phyloP scores from a whole-genome alignment of 2,888 invertebrate genomes.

The Lithophane semibrunnea region DNA sequence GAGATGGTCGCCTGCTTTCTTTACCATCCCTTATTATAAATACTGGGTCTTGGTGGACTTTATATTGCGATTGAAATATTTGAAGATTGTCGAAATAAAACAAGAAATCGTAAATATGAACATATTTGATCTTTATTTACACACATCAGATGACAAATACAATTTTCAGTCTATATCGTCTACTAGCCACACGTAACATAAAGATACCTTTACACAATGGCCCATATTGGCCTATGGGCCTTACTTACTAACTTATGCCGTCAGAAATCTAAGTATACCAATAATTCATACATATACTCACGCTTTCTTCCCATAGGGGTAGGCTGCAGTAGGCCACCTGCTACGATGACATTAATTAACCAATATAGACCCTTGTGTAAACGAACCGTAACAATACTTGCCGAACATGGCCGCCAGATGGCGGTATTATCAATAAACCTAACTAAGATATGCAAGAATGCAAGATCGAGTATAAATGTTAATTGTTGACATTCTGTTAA shows the following conservation, averaged over 20 bases:
- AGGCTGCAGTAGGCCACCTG: background rate
- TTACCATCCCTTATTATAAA: too few species aligned
- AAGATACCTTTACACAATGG: slow-evolving; percentile 34
- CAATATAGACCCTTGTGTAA: slow-evolving; percentile 24
- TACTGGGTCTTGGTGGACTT: too few species aligned
- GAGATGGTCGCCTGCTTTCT: too few species aligned
- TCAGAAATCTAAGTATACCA: background rate
- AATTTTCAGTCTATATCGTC: slow-evolving; percentile 77
- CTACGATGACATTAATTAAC: too few species aligned
- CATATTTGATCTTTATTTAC: slow-evolving; percentile 79
- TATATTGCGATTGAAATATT: background rate
- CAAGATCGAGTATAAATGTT: slow-evolving; percentile 36
- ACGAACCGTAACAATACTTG: slow-evolving; percentile 45
- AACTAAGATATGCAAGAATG: slow-evolving; percentile 58
- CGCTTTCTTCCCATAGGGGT: background rate
- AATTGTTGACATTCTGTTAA: slow-evolving; percentile 19
- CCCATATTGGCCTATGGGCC: background rate
- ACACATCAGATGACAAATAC: slow-evolving; percentile 73
- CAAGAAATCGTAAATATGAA: slow-evolving; percentile 74
- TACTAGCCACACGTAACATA: slow-evolving; percentile 67
- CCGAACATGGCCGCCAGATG: slow-evolving; percentile 50
- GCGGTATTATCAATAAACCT: slow-evolving; percentile 52
- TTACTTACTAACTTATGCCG: background rate
- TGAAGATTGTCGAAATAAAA: slow-evolving; percentile 48
- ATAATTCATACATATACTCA: background rate